Evolutionary conservation across 2,113 vertebrate species (phyloP), one percentile per base, ranked within the genome.

Genomic region (Trogon surrucura): DNA sequence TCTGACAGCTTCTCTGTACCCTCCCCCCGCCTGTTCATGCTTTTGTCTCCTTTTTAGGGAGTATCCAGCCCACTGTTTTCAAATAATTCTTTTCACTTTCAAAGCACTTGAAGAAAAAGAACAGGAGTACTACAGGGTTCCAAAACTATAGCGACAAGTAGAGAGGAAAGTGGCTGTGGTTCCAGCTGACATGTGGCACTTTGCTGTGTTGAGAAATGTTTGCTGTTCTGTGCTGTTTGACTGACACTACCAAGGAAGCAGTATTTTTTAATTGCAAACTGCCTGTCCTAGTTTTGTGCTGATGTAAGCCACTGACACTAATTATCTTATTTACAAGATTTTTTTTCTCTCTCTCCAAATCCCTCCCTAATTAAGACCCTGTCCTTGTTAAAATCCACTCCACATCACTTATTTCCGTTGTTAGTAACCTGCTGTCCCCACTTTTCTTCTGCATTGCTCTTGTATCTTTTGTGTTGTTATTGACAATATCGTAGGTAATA

Each of bases 311-410:
- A 85, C 66, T 79, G 47, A 26, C 25, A 44, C 62, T 95, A 93
- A 95, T 95, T 96, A 91, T 71, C 64, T 86, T 79, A 81, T 84
- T 84, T 88, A 80, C 69, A 93, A 67, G 60, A 47, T 30, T 58
- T 8, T 57, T 36, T 29, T 11, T 66, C 51, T 58, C 80, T 81
- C 67, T 87, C 36, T 88, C 60, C 58, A 96, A 93, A 91, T 89
- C 47, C 30, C 25, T 88, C 64, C 81, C 57, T 93, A 96, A 94
- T 96, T 95, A 95, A 85, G 79, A 83, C 60, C 19, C 45, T 36
- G 17, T 74, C 72, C 71, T 85, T 94, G 67, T 85, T 87, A 90
- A 96, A 96, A 95, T 87, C 62, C 29, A 92, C 13, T n/a, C 66
- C 66, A 51, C 54, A 57, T 69, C 4, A 72, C 88, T 92, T 91